phyloP scores from a whole-genome alignment of 2,113 vertebrate species.

The Himantopus leucocephalus region DNA sequence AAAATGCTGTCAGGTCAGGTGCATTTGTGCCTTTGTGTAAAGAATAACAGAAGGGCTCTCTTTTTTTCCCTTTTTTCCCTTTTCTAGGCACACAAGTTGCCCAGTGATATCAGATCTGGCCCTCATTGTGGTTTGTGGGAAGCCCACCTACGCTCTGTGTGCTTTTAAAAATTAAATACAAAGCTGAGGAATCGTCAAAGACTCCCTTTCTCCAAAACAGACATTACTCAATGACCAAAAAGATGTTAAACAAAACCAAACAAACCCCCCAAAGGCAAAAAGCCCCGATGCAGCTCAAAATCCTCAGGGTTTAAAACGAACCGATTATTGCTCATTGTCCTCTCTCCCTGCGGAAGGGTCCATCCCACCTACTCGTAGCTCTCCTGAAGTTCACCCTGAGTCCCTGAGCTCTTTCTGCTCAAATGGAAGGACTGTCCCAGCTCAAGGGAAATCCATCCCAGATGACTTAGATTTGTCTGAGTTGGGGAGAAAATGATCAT shows the following conservation, averaged over 20 bases:
- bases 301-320: not conserved
- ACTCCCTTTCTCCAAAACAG: not conserved
- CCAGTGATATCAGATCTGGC: not conserved
- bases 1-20: not conserved
- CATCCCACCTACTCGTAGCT: not conserved
- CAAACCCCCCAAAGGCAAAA: not conserved
- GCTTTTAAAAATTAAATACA: not conserved
- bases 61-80: not conserved
- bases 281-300: not conserved
- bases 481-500: not conserved
- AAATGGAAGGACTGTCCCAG: not conserved
- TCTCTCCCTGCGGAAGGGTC: not conserved
- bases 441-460: not conserved
- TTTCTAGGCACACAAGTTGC: not conserved
- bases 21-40: not conserved
- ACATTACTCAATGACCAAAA: not conserved
- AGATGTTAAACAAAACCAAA: not conserved
- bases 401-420: not conserved
- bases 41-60: not conserved
- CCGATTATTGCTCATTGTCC: not conserved
- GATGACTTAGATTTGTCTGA: not conserved
- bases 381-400: not conserved
- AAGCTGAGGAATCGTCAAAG: not conserved
- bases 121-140: too few relatives aligned
- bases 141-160: not conserved